Evolutionary conservation across 2,888 invertebrate genomes (phyloP).

Genomic region (Andrena dorsata): DNA sequence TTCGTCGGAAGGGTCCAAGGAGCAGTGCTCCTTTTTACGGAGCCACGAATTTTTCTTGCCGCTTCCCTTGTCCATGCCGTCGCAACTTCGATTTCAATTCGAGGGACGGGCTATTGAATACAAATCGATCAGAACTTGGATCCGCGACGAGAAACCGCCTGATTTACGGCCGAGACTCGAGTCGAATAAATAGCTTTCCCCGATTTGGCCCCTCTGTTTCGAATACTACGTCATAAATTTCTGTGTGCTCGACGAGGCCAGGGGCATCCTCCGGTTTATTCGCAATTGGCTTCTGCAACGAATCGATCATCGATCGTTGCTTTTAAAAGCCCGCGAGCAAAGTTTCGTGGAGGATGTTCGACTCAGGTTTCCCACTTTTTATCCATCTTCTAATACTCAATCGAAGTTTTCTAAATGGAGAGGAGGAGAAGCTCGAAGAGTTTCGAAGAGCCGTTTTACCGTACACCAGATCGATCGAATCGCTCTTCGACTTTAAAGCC

Average conservation of each 20-base stretch:
- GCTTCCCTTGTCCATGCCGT: neutral
- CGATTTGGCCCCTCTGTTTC: neutral
- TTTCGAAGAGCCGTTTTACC: too few species aligned
- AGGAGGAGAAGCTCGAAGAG: too few species aligned
- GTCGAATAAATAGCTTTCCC: conserved; percentile 42
- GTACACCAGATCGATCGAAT: neutral
- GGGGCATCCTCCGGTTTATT: conserved; percentile 6
- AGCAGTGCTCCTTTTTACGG: conserved; percentile 56
- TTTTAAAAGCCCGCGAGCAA: neutral
- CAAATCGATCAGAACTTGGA: conserved; percentile 57
- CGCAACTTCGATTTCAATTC: conserved; percentile 43
- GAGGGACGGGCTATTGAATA: conserved; percentile 35
- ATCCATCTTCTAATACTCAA: too few species aligned
- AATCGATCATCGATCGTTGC: conserved; percentile 16
- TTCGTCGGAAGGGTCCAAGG: neutral
- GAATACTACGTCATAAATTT: conserved; percentile 51
- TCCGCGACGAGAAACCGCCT: conserved; percentile 43
- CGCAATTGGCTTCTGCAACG: neutral
- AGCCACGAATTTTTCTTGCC: conserved; percentile 51
- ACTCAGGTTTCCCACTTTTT: neutral
- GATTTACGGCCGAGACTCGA: conserved; percentile 56
- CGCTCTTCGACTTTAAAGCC: neutral
- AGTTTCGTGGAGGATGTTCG: neutral
- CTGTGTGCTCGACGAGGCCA: conserved; percentile 16
- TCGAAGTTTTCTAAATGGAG: too few species aligned